Conservation (phyloP, 2,113 vertebrate genomes). For the Mandrillus leucophaeus region DNA sequence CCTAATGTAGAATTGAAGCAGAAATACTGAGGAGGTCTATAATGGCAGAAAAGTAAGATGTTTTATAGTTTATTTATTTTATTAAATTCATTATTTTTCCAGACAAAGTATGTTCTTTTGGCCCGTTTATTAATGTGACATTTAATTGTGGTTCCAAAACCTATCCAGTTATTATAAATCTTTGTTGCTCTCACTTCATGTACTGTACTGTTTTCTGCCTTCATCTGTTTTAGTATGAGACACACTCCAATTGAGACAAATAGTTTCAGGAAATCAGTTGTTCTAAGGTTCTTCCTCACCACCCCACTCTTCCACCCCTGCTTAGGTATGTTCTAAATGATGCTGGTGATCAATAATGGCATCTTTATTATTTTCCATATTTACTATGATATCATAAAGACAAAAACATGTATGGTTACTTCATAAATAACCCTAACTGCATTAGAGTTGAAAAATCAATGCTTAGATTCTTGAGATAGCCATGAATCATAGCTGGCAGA, state of each 20-base stretch:
- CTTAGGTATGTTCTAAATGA: not conserved
- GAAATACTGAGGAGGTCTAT: not conserved
- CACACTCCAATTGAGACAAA: not conserved
- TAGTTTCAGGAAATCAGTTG: not conserved
- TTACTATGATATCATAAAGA: not conserved
- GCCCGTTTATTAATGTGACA: conserved; percentile 10
- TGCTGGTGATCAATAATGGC: not conserved
- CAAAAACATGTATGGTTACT: not conserved
- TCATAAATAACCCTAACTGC: not conserved
- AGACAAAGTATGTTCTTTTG: not conserved
- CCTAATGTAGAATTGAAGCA: not conserved
- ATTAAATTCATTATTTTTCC: conserved; percentile 43
- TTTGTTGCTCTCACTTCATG: not conserved
- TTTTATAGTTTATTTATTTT: conserved; percentile 22
- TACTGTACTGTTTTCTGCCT: not conserved
- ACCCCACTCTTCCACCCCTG: not conserved
- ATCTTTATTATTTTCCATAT: not conserved
- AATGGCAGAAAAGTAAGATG: not conserved
- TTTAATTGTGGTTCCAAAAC: conserved; percentile 33
- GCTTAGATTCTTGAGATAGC: not conserved
- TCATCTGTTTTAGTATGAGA: not conserved
- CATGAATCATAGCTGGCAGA: not conserved
- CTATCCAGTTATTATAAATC: not conserved
- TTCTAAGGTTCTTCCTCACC: not conserved
- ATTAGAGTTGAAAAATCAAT: not conserved